Percentiles rank a stretch among this genome's conserved stretches.
These are phyloP conservation scores for Borostomias antarcticus DNA, from an alignment of 2,797 vertebrate species.

Conservation along the genomic window DNA sequence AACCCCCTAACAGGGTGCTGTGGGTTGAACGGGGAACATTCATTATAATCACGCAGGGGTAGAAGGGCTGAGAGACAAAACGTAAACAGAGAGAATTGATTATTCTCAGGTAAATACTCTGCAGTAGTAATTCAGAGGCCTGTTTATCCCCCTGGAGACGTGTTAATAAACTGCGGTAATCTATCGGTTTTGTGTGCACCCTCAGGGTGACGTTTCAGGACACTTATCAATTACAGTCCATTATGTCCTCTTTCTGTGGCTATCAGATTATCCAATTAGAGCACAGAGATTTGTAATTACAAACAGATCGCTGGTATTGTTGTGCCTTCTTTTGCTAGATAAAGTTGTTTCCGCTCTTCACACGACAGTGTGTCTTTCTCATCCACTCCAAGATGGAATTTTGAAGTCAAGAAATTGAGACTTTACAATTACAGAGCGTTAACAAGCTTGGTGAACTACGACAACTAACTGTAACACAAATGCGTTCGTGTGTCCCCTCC, in stretches of 20 bases:
- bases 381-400: neutral
- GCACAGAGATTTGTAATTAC: conserved; percentile 18
- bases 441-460: too few species aligned
- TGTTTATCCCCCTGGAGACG: conserved; percentile 62
- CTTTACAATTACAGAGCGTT: too few species aligned
- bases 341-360: neutral
- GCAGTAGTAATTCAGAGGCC: conserved; percentile 66
- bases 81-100: conserved; percentile 70
- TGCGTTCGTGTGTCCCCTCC: too few species aligned
- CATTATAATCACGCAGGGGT: conserved; percentile 63
- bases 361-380: neutral
- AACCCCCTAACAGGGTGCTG: conserved; percentile 13
- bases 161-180: conserved; percentile 67
- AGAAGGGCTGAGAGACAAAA: conserved; percentile 55
- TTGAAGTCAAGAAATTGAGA: too few species aligned
- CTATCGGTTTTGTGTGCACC: conserved; percentile 27
- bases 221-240: conserved; percentile 65
- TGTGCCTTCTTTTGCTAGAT: neutral
- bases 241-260: conserved; percentile 57
- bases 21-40: conserved; percentile 54
- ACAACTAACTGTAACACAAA: too few species aligned
- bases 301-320: conserved; percentile 23
- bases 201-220: conserved; percentile 58
- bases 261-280: conserved; percentile 49
- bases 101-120: conserved; percentile 73